Evolutionary conservation across 2,113 vertebrate species (phyloP), one percentile per base, ranked within the genome.

Genomic region (Muntiacus muntjak): DNA sequence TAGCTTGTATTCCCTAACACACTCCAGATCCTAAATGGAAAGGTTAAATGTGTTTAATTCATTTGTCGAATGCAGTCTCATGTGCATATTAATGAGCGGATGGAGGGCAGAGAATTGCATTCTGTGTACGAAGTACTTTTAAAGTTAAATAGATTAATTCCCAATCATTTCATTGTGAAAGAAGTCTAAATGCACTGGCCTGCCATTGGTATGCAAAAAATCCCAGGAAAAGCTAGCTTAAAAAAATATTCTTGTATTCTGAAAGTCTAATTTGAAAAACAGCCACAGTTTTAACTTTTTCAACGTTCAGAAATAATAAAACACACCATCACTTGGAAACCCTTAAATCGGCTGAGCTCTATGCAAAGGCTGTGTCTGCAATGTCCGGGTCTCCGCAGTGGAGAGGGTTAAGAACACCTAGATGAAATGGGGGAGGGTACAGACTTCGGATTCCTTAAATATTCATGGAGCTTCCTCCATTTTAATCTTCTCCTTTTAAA

Each of bases 401-500:
- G 62, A 94, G 92, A 97, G 98, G 97, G 98, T 98, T 98, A 98
- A 98, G 94, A 93, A 92, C 81, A 97, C 95, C 97, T 95, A 67
- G 21, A 36, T 14, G 93, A 98, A 98, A 92, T 50, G 94, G 97
- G 97, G 97, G 97, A 92, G 89, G 89, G 97, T 95, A 98, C 96
- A 62, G 98, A 94, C 97, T 98, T 98, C 74, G 2, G 97, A 88
- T 95, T 98, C 89, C 86, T 99, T 98, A 98, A 98, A 98, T 98
- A 98, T 99, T 98, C 98, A 98, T 92, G 95, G 98, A 98, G 97
- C 98, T 99, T 98, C 98, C 99, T 99, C 98, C 98, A 98, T 99
- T 99, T 99, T 99, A 99, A 98, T 98, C 98, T 97, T 17, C 97
- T 98, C 93, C 92, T 88, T 92, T 97, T 97, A 1, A 97, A 99